Conservation (phyloP, 2,113 vertebrate species). For the Hemichromis elongatus region DNA sequence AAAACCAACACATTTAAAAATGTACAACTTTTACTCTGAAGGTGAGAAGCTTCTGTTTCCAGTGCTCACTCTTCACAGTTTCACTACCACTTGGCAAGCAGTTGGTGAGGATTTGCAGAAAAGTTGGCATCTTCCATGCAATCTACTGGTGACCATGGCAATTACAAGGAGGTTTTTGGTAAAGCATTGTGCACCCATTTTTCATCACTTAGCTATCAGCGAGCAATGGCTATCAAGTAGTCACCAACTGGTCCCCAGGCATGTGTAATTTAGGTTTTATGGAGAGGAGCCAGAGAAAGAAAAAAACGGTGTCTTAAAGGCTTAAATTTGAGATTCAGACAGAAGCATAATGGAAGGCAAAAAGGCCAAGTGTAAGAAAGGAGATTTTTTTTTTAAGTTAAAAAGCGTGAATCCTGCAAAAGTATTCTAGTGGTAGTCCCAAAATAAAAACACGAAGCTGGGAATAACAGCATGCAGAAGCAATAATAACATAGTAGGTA, state of each 20-base stretch:
- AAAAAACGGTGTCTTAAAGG: not conserved
- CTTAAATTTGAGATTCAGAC: not conserved
- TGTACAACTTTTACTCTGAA: not conserved
- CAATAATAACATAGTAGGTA: not conserved
- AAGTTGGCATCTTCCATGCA: not conserved
- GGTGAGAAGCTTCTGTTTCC: not conserved
- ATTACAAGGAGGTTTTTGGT: not conserved
- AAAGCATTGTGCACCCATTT: not conserved
- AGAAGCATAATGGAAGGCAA: not conserved
- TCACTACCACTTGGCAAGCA: not conserved
- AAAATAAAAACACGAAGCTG: not conserved
- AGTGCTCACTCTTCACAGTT: too few species aligned
- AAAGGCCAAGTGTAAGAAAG: not conserved
- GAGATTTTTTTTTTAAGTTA: not conserved
- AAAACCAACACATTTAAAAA: not conserved
- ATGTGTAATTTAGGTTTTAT: fast-evolving
- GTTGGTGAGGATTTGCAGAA: not conserved
- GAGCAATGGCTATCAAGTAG: fast-evolving
- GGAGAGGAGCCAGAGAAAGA: not conserved
- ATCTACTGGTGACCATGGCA: not conserved
- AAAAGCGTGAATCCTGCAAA: not conserved
- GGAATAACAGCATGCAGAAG: not conserved
- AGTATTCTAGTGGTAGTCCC: not conserved
- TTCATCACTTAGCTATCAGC: not conserved
- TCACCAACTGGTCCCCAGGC: not conserved